Evolutionary conservation across 2,113 vertebrate species (phyloP), one percentile per base, ranked within the genome.

Genomic region (Platichthys flesus): DNA sequence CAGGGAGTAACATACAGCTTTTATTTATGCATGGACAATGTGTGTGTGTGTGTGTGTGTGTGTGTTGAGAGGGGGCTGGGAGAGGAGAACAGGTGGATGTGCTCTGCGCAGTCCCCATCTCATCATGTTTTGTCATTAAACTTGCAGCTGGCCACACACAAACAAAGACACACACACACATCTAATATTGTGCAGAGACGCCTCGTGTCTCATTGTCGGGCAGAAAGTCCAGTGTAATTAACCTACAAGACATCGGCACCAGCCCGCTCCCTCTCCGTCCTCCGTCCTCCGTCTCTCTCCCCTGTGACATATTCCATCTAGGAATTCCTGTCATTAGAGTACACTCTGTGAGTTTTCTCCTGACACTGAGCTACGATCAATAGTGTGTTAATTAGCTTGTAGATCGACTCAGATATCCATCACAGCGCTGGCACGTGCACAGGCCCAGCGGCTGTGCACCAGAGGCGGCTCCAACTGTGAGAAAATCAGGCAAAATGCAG

Each of bases 91-190:
- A 88, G 87, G 85, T 88, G 87, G 79, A 83, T 79, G 80, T 28
- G 72, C 79, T 82, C 87, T 76, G 85, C 54, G 45, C 73, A 74
- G 83, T 79, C 83, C 71, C 76, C 3, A 59, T 56, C 90, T 88
- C 83, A 91, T 91, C 85, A 83, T 83, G 80, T 82, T 85, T 79
- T 82, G 71, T 85, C 90, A 92, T 91, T 90, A 86, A 90, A 89
- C 84, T 78, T 76, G 80, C 92, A 88, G 89, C 83, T 90, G 81
- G n/a, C 54, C 56, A 76, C 68, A 18, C 31, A 57, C 65, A 74
- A 64, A 79, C 56, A 76, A 66, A 18, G 26, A 57, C 65, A 74
- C 64, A 79, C 80, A 60, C 31, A 56, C 81, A 64, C 81, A 60
- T 75, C 72, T 71, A 49, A 89, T 92, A 88, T 84, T 84, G 73